Evolutionary conservation across 2,113 vertebrate species (phyloP), one percentile per base, ranked within the genome.

Genomic region (Parotia lawesii): DNA sequence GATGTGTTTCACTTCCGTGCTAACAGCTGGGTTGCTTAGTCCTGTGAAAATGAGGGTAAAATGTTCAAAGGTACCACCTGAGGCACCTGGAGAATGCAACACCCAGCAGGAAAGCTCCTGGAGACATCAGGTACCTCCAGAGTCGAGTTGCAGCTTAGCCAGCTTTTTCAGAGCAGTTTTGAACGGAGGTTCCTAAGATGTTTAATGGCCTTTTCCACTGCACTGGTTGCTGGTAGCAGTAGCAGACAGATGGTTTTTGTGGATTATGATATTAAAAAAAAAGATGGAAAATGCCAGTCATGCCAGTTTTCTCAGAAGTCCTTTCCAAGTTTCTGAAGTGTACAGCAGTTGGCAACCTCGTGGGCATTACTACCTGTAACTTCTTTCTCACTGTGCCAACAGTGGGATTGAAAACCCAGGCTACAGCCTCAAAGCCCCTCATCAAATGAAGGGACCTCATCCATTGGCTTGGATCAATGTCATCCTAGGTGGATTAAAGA

Each of bases 311-410:
- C 86, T 81, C 48, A 57, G 86, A 86, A 81, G 57, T 45, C 79
- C 54, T 79, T 76, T 91, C 86, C 91, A 95, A 73, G 66, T 82
- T 91, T 94, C 50, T 89, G 66, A 84, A 87, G 57, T 2, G 10
- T 42, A n/a, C n/a, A 65, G 57, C 69, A 85, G 20, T 82, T 87
- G 91, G 73, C 53, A 93, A 15, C 33, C 15, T 67, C 23, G 10
- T 44, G 51, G 74, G 23, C 47, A n/a, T 60, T 83, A 73, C 64
- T 74, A 94, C 82, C 76, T 94, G 90, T 60, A 92, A 60, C 35
- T 92, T 80, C 37, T 90, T 87, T 93, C 54, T 87, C 45, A 33
- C 54, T 65, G 14, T 54, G 45, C 64, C 89, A 94, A 9, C 45
- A 54, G 31, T 25, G 62, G 15, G 53, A 92, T 54, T 57, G 37